phyloP scores from a whole-genome alignment of 2,888 invertebrate genomes.

The Brassicogethes aeneus region DNA sequence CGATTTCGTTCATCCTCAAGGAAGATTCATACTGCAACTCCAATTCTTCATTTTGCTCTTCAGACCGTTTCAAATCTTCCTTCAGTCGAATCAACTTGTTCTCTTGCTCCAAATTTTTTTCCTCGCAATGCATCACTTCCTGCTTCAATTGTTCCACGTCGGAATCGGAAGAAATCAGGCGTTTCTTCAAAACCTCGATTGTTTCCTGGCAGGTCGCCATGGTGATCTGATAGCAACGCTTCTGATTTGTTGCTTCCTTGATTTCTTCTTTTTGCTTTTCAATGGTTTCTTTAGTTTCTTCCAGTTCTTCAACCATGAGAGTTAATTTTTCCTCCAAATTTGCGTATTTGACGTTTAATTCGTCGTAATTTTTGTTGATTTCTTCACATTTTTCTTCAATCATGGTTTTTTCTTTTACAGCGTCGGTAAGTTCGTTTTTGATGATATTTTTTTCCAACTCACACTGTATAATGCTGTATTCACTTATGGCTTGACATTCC shows the following conservation, averaged over 20 bases:
- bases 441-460: constrained; percentile 46
- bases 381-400: constrained; percentile 17
- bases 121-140: constrained; percentile 33
- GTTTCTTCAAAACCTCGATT: constrained; percentile 49
- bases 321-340: constrained; percentile 14
- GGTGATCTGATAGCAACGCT: constrained; percentile 50
- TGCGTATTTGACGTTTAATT: constrained; percentile 11
- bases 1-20: constrained; percentile 25
- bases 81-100: constrained; percentile 26
- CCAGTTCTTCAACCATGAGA: constrained; percentile 17
- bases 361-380: constrained; percentile 10
- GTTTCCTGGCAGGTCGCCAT: constrained; percentile 50
- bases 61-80: constrained; percentile 26
- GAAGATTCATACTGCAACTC: constrained; percentile 32
- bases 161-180: constrained; percentile 50
- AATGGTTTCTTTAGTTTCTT: constrained; percentile 12
- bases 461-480: constrained; percentile 45
- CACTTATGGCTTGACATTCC: constrained; percentile 47
- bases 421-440: constrained; percentile 29
- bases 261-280: constrained; percentile 38
- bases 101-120: constrained; percentile 31
- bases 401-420: constrained; percentile 15
- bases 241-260: constrained; percentile 43
- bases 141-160: constrained; percentile 49
- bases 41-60: constrained; percentile 28